A percentile compares a stretch with the other conserved stretches of the same genome.
phyloP scores from a whole-genome alignment of 2,888 invertebrate genomes.

The Sclerodermus sp. region DNA sequence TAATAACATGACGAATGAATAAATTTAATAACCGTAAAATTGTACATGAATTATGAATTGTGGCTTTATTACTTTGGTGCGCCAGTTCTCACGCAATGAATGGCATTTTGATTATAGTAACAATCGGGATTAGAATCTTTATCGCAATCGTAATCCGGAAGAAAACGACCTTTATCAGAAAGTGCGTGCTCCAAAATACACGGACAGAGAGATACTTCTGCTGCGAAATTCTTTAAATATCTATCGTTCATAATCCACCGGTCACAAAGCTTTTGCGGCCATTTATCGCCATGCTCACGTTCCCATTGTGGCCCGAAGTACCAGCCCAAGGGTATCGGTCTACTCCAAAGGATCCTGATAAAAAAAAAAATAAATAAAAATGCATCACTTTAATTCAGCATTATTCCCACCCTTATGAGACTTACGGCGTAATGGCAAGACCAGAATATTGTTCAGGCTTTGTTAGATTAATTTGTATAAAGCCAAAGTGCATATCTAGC shows the following conservation, averaged over 20 bases:
- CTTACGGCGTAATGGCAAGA: conserved; percentile 74
- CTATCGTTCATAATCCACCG: conserved; percentile 88
- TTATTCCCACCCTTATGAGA: no score
- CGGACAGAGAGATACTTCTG: conserved; percentile 84
- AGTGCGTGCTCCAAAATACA: conserved; percentile 90
- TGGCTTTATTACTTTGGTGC: conserved; percentile 77
- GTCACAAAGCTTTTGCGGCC: conserved; percentile 84
- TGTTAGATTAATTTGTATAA: conserved; percentile 84
- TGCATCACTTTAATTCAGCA: no score
- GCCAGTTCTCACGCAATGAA: conserved; percentile 91
- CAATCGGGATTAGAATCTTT: conserved; percentile 88
- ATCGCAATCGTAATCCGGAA: conserved; percentile 90
- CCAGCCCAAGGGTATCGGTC: conserved; percentile 90
- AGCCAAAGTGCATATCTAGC: conserved; percentile 81
- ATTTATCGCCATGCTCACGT: conserved; percentile 73
- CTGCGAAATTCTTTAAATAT: conserved; percentile 80
- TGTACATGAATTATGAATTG: no score
- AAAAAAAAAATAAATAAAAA: background rate
- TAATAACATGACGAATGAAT: no score
- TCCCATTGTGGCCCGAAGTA: conserved; percentile 92
- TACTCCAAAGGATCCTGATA: conserved; percentile 78
- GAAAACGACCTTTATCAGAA: conserved; percentile 87
- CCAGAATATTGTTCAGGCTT: conserved; percentile 71
- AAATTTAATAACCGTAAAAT: no score
- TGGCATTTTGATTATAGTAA: conserved; percentile 83